A percentile compares a stretch with the other conserved stretches of the same genome.
Evolutionary conservation across 2,113 vertebrate genomes (phyloP).

Genomic region (Pungitius pungitius): DNA sequence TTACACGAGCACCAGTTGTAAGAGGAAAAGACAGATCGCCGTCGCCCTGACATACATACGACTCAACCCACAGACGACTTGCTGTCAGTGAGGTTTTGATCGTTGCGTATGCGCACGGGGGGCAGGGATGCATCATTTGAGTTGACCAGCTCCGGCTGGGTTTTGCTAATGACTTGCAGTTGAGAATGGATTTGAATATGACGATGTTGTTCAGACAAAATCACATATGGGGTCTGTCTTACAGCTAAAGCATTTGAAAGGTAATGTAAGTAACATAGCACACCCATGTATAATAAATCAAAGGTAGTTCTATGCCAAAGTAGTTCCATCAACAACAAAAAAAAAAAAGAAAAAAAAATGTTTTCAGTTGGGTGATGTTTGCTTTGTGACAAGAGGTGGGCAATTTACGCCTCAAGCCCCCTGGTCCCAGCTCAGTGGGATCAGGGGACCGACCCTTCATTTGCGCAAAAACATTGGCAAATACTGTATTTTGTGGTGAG

Average conservation of each 20-base stretch:
- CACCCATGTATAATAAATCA: constrained; percentile 67
- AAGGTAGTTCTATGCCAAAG: constrained; percentile 81
- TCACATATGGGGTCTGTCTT: constrained; percentile 26
- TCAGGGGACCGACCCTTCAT: constrained; percentile 44
- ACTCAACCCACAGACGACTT: constrained; percentile 44
- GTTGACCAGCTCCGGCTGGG: constrained; percentile 48
- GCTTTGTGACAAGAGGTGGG: constrained; percentile 55
- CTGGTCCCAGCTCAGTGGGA: constrained; percentile 50
- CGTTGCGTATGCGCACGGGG: constrained; percentile 43
- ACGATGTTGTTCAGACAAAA: constrained; percentile 35
- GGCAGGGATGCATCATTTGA: constrained; percentile 50
- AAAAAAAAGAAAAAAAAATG: constrained; percentile 50
- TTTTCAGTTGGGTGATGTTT: constrained; percentile 66
- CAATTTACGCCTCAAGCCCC: constrained; percentile 48
- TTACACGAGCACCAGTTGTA: constrained; percentile 92
- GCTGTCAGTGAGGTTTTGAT: constrained; percentile 52
- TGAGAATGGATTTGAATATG: constrained; percentile 34
- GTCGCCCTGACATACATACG: constrained; percentile 44
- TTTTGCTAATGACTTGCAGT: constrained; percentile 47
- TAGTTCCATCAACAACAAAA: constrained; percentile 68
- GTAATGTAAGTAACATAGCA: constrained; percentile 47
- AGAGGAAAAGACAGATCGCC: constrained; percentile 51
- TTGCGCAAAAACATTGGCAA: constrained; percentile 60
- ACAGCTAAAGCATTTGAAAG: constrained; percentile 47
- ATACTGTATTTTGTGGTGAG: constrained; percentile 61